Base-by-base conservation (phyloP, 2,113 vertebrate species). In the Chauna torquata region DNA sequence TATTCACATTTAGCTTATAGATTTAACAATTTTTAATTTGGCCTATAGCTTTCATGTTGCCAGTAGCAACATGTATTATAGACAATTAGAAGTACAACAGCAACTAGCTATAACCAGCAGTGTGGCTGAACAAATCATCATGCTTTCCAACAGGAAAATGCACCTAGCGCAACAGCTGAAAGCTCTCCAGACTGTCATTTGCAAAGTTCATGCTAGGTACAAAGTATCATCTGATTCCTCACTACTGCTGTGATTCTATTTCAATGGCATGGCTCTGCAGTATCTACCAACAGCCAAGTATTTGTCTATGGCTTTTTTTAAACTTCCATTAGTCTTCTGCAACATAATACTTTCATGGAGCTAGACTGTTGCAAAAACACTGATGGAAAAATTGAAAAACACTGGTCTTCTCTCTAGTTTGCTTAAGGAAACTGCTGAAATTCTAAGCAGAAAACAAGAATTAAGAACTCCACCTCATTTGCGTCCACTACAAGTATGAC, bases 401-500 rank as follows among this genome's bases (percentile, higher is more conserved):
- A 52, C 13, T 45, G 9, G 28, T 38, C 11, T 74, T 62, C n/a
- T 34, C n/a, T 76, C 17, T 52, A 40, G 27, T 8, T 23, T 28
- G 36, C 28, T 57, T 78, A 68, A 74, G 34, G 27, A 82, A 85
- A 74, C 9, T 36, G 28, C 18, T 90, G 68, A 88, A 80, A 83
- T 61, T 54, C 27, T 52, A 83, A 68, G 20, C 0, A 79, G 34
- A 72, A 92, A 49, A 65, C 4, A 82, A 69, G 32, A 79, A 62
- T 57, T 58, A 76, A 90, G 34, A 92, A 75, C 50, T 79, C 72
- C 90, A 99, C 99, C 99, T 99, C 99, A 97, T 99, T 99, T 91
- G 99, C 99, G 96, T 99, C 99, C 2, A 99, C 98, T 34, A 99
- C 98, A 88, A 99, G 97, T 95, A 99, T 97, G 88, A 99, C 99